Percentiles rank a stretch among this genome's conserved stretches.
phyloP scores from a whole-genome alignment of 2,888 invertebrate species.

The Antheraea assamensis region DNA sequence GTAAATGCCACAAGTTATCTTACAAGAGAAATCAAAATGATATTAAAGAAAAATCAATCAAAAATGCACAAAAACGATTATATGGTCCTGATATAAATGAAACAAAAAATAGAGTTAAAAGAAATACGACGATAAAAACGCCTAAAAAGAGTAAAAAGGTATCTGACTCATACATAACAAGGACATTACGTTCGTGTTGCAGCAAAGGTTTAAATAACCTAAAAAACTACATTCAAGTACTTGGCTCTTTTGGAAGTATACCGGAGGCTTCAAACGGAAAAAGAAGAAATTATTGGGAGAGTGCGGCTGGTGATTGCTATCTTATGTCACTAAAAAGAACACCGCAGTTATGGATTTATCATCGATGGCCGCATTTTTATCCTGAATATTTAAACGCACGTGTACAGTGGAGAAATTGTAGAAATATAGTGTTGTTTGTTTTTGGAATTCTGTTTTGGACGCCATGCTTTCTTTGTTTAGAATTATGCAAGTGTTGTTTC shows the following conservation, averaged over 20 bases:
- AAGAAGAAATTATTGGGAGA: conserved; percentile 27
- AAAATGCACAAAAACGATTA: not conserved
- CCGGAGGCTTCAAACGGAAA: conserved; percentile 1
- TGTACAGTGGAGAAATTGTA: conserved; percentile 36
- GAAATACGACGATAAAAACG: conserved; percentile 18
- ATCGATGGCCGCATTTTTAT: conserved; percentile 43
- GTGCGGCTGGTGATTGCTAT: conserved; percentile 47
- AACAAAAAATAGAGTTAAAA: not conserved
- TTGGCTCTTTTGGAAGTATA: not conserved
- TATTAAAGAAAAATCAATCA: not conserved
- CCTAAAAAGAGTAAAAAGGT: conserved; percentile 16
- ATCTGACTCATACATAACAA: conserved; percentile 25
- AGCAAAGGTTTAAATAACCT: not conserved
- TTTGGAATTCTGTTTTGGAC: conserved; percentile 47
- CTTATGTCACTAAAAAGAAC: conserved; percentile 43
- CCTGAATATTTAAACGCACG: conserved; percentile 36
- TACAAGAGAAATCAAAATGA: conserved; percentile 23
- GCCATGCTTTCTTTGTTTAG: conserved; percentile 50
- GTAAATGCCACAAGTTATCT: conserved; percentile 24
- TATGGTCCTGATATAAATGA: not conserved
- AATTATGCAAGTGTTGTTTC: conserved; percentile 48
- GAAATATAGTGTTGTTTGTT: conserved; percentile 35
- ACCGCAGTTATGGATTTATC: conserved; percentile 43
- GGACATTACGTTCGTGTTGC: conserved; percentile 26
- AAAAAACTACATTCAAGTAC: not conserved